Evolutionary conservation across 2,797 vertebrate genomes (phyloP), one percentile per base, ranked within the genome.

Genomic region (Notoglanidium macrostoma): DNA sequence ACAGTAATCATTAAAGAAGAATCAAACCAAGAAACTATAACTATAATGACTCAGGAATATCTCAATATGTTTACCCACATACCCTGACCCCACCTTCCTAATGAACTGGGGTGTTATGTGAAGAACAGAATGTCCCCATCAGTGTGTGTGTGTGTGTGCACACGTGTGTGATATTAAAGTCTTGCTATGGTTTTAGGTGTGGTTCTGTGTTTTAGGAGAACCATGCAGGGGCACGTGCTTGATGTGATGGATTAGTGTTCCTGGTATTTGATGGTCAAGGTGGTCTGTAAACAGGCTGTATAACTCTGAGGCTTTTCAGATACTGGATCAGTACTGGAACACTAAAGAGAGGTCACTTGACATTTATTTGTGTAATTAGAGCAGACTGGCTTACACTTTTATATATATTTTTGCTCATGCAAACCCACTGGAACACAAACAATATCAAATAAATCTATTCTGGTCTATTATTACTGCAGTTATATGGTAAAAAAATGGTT

Each of bases 341-440:
- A n/a, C 46, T 55, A 14, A 76, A 46, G 73, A 51, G 73, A n/a
- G n/a, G 12, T 49, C 46, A 17, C 73, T 32, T 32, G n/a, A 77
- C 40, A 46, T 77, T n/a, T 77, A 77, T 77, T 29, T 54, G 74
- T 51, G 49, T 15, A 54, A 54, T 77, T 77, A 32, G 23, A 76
- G 73, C 44, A 29, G 49, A 35, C 54, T 57, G 77, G 10, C 29
- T 35, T 35, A 35, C 35, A 35, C 2, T 35, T 35, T 35, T 35
- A 54, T n/a, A 5, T 10, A 77, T 55, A 55, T 19, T 54, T 54
- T 32, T 46, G 7, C 73, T 76, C 23, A 23, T 72, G 70, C 70
- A 68, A 32, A 72, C 72, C 23, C 73, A 76, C 26, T 51, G 74
- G 49, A 51, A n/a, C 44, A 76, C 26, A 3, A 76, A 76, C 26